phyloP scores from a whole-genome alignment of 2,888 invertebrate species.

The Crepidodera aurea region DNA sequence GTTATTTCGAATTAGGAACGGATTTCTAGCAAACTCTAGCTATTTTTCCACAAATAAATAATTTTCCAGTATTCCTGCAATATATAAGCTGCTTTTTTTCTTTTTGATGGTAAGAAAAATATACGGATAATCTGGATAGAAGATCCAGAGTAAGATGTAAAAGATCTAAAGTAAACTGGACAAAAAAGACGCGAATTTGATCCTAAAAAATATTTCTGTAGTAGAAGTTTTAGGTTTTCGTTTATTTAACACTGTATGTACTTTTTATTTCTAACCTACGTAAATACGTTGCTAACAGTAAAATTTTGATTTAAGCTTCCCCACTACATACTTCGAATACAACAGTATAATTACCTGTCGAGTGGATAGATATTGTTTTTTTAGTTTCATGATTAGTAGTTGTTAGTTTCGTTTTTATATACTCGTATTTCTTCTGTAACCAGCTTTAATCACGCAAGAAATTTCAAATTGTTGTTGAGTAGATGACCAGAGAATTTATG shows the following conservation, averaged over 20 bases:
- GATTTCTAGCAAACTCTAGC: background rate
- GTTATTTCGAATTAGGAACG: background rate
- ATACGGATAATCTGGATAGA: too few relatives aligned
- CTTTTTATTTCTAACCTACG: too few relatives aligned
- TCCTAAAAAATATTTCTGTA: too few relatives aligned
- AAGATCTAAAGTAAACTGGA: too few relatives aligned
- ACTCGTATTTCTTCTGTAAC: conserved; percentile 2
- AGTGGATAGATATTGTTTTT: background rate
- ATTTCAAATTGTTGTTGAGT: conserved; percentile 4
- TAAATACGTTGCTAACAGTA: too few relatives aligned
- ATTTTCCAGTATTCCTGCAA: background rate
- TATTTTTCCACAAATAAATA: too few relatives aligned
- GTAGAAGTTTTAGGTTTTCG: too few relatives aligned
- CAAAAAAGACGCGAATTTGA: too few relatives aligned
- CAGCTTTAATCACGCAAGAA: conserved; percentile 12
- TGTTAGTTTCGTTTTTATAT: background rate
- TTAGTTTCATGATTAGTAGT: conserved; percentile 13
- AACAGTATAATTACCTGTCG: background rate
- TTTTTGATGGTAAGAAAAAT: too few relatives aligned
- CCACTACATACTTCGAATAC: background rate
- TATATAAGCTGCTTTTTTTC: too few relatives aligned
- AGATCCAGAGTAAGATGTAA: too few relatives aligned
- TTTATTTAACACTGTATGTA: too few relatives aligned
- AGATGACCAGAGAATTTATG: conserved; percentile 1
- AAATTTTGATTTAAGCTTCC: background rate